phyloP scores from a whole-genome alignment of 2,113 vertebrate species.

The Leptobrachium leishanense region DNA sequence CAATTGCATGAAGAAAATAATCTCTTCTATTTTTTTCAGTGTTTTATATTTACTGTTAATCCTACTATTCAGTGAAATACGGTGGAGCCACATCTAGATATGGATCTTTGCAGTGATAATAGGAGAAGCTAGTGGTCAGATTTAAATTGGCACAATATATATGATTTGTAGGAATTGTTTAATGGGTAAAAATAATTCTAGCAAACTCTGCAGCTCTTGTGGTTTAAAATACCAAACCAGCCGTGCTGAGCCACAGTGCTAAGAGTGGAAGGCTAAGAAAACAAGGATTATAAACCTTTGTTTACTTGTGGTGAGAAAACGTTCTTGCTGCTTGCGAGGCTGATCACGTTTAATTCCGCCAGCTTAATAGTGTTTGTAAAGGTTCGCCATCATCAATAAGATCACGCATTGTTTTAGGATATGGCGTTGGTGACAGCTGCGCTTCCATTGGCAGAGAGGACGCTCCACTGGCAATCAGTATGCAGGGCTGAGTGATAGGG shows the following conservation, averaged over 20 bases:
- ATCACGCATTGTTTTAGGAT: background rate
- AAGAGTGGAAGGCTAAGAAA: background rate
- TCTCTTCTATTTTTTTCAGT: background rate
- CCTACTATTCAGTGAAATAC: background rate
- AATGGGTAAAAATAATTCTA: too few relatives aligned
- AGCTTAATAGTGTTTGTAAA: conserved; percentile 3
- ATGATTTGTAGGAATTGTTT: too few relatives aligned
- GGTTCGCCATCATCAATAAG: conserved; percentile 1
- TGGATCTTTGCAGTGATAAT: too few relatives aligned
- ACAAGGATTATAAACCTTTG: background rate
- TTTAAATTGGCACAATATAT: too few relatives aligned
- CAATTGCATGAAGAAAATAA: background rate
- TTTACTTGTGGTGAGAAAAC: background rate
- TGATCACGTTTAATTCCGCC: background rate
- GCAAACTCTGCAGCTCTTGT: too few relatives aligned
- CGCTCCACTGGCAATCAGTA: background rate
- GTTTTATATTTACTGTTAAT: background rate
- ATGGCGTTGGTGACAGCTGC: background rate
- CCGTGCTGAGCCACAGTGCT: background rate
- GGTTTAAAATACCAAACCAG: too few relatives aligned
- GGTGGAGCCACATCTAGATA: too few relatives aligned
- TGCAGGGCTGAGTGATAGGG: background rate
- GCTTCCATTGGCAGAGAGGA: background rate
- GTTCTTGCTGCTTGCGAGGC: background rate
- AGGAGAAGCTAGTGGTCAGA: too few relatives aligned